These are phyloP conservation scores for Bergia puertoricense DNA, from an alignment of 92 coral and sea anemone species.

Conservation along the genomic window DNA sequence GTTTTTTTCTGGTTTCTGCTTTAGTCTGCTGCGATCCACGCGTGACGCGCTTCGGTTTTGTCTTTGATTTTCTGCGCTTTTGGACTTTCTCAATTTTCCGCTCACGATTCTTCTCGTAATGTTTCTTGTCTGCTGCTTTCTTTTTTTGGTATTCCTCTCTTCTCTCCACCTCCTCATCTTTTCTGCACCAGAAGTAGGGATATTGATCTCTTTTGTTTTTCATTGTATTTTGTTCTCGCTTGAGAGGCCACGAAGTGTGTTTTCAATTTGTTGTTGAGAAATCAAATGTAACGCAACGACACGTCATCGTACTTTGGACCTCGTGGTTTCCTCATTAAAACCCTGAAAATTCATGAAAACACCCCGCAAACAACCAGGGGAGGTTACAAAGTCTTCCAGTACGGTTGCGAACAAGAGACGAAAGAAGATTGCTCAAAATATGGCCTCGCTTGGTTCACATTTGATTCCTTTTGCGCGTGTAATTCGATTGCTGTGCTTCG, in stretches of 20 bases:
- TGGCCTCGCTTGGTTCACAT: slow-evolving; percentile 14
- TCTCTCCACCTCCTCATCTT: too few species aligned
- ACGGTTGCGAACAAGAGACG: neutral
- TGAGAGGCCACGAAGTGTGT: slow-evolving; percentile 21
- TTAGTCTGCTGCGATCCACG: slow-evolving; percentile 29
- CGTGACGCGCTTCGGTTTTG: slow-evolving; percentile 7
- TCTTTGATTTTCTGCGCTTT: slow-evolving; percentile 42
- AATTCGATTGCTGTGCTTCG: slow-evolving; percentile 21
- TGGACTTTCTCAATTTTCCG: slow-evolving; percentile 32
- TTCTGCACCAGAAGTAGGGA: too few species aligned
- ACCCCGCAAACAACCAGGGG: slow-evolving; percentile 16
- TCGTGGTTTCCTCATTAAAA: slow-evolving; percentile 11
- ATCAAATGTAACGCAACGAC: slow-evolving; percentile 11
- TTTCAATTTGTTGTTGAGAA: slow-evolving; percentile 22
- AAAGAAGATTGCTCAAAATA: slow-evolving; percentile 20
- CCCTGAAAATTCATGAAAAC: neutral
- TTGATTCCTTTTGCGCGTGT: slow-evolving; percentile 15
- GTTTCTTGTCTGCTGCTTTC: slow-evolving; percentile 41
- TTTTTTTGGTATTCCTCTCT: neutral
- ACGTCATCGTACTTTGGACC: slow-evolving; percentile 26
- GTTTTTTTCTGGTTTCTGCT: slow-evolving; percentile 9
- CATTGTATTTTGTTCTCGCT: slow-evolving; percentile 15
- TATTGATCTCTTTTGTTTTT: slow-evolving; percentile 15
- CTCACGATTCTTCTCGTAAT: slow-evolving; percentile 36
- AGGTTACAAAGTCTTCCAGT: slow-evolving; percentile 16